Conservation (phyloP, 2,888 invertebrate genomes). For the Acrobasis suavella region DNA sequence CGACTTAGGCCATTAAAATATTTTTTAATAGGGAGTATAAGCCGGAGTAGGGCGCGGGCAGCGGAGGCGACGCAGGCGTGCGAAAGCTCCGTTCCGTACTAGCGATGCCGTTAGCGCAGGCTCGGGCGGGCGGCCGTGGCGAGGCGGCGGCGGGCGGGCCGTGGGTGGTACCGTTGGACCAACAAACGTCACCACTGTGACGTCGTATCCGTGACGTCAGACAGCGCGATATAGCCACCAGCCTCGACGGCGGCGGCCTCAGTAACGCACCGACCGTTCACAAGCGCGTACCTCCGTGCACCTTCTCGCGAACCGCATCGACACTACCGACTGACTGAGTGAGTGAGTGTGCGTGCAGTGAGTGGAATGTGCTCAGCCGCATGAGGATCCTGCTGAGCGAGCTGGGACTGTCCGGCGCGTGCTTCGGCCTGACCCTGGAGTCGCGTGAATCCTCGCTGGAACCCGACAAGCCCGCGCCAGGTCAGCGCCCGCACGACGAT, state of each 20-base stretch:
- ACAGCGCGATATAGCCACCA: slow-evolving; percentile 79
- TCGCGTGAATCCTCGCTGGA: slow-evolving; percentile 76
- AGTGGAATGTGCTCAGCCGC: slow-evolving; percentile 80
- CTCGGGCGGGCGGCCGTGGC: slow-evolving; percentile 76
- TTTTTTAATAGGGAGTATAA: slow-evolving; percentile 36
- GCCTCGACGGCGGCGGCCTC: slow-evolving; percentile 80
- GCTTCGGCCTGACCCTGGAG: slow-evolving; percentile 81
- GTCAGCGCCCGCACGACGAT: slow-evolving; percentile 78
- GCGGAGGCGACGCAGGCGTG: slow-evolving; percentile 57
- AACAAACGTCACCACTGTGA: slow-evolving; percentile 71
- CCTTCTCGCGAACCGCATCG: slow-evolving; percentile 61
- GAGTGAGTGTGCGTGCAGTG: slow-evolving; percentile 80
- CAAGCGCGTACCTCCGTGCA: slow-evolving; percentile 73
- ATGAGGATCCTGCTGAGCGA: slow-evolving; percentile 83
- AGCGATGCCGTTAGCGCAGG: slow-evolving; percentile 81
- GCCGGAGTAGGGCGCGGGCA: slow-evolving; percentile 39
- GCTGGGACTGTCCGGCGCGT: slow-evolving; percentile 80
- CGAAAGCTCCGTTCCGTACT: slow-evolving; percentile 75
- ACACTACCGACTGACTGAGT: slow-evolving; percentile 65
- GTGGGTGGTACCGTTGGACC: slow-evolving; percentile 80
- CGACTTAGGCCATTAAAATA: slow-evolving; percentile 26
- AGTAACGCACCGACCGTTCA: slow-evolving; percentile 81
- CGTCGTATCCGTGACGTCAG: slow-evolving; percentile 79
- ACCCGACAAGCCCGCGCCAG: slow-evolving; percentile 78
- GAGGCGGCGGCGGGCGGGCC: slow-evolving; percentile 73